Evolutionary conservation across 2,113 vertebrate species (phyloP), one percentile per base, ranked within the genome.

Genomic region (Todiramphus saurophagus): DNA sequence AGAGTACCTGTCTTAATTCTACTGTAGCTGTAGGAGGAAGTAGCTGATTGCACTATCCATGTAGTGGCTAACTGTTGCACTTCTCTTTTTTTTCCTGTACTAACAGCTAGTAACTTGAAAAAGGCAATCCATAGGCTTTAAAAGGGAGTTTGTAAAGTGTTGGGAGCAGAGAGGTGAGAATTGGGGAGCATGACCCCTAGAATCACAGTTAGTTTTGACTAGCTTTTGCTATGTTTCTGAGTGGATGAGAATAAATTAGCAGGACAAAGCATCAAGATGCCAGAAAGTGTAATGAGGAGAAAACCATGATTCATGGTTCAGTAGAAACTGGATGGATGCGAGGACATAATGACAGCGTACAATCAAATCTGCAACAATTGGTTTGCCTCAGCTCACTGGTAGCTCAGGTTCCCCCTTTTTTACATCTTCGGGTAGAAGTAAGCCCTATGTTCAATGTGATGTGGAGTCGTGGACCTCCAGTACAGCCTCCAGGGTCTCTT

Each of bases 251-350:
- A 51, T 63, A 13, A 56, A 3, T 74, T 41, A 75, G 21, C 59
- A 21, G 16, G 51, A 64, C 37, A 63, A 84, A 87, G 17, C 28
- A 44, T 33, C 0, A 3, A 75, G 48, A 44, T 0, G 1, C 18
- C 11, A 39, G 53, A 53, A 75, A 50, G 31, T 1, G 0, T 35
- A 69, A 48, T 72, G 19, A 1, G 2, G 66, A 44, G 30, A 67
- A 92, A 81, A 44, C 41, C 69, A 2, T 7, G 19, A 39, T 87
- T 95, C 31, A 25, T 44, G 43, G 23, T 60, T 31, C 27, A 39
- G 41, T 59, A 74, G 37, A 56, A 74, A 51, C 24, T 0, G 0
- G 17, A 27, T 89, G 51, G 23, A 50, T 87, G 56, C 67, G 51
- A 51, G 25, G 17, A 35, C 2, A 2, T 67, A 78, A 81, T 90